Evolutionary conservation across 2,888 invertebrate genomes (phyloP), one percentile per base, ranked within the genome.

Genomic region (Elysia crispata): DNA sequence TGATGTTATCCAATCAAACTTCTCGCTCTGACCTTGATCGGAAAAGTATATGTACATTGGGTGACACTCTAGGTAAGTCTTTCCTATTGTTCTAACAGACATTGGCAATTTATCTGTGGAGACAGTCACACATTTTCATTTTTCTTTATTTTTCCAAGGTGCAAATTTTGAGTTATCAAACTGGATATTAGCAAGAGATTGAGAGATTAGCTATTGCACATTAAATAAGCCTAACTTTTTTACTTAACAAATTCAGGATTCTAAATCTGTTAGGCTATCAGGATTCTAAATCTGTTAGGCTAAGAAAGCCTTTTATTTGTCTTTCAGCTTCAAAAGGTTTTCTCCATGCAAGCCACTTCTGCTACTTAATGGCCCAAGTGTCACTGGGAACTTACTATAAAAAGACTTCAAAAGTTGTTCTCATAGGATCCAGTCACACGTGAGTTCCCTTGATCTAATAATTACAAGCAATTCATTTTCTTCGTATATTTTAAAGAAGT

Each of bases 281-380:
- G n/a, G n/a, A n/a, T n/a, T n/a, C n/a, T n/a, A n/a, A n/a, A n/a
- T n/a, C n/a, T n/a, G n/a, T n/a, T n/a, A n/a, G n/a, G n/a, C n/a
- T n/a, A n/a, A n/a, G n/a, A n/a, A n/a, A n/a, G n/a, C n/a, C n/a
- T n/a, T n/a, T n/a, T n/a, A n/a, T n/a, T n/a, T n/a, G 15, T 77
- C 1, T 60, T 90, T 84, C 87, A 91, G 92, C 92, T 41, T 85
- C 92, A 23, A 95, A 96, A 85, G 97, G 98, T 18, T 96, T 96
- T 88, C 93, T 96, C 78, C 95, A 95, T 93, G 98, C 97, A 1
- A 97, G 98, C 31, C 98, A 99, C 92, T 97, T 99, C 93, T 98
- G 98, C 92, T 98, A 98, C 93, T 93, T 99, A 88, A 95, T 97
- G 93, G 97, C 96, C 0, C 95, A 96, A 87, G 94, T 94, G 82